Base-by-base conservation (phyloP, 2,797 vertebrate species). In the Notolabrus celidotus region DNA sequence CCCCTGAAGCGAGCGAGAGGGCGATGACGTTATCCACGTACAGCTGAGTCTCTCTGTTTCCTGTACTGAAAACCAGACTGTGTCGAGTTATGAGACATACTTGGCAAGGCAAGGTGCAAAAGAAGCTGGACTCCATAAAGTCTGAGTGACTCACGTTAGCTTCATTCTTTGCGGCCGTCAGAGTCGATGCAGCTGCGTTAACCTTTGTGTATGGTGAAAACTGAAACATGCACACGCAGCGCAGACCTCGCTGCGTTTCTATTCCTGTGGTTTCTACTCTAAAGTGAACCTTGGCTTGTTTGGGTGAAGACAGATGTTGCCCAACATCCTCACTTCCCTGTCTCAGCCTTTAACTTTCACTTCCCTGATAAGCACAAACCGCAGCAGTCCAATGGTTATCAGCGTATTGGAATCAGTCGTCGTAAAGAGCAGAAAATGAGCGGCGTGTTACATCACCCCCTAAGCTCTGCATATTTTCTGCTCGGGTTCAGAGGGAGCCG, bases 271-370 rank as follows among this genome's bases (percentile, higher is more conserved):
- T 73, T 67, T 71, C 71, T 64, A 23, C 65, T 74, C 39, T 31
- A 2, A 27, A 50, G 59, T 53, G 19, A 64, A 29, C 7, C 38
- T 45, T 61, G 64, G 77, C 72, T 84, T 81, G 71, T 78, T 67
- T n/a, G 15, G 51, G 52, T 22, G 27, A 55, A 71, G 41, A 72
- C 76, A 54, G 57, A 64, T 49, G 67, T 90, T 89, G 15, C 74
- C 29, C 34, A 73, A 88, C 25, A 29, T 36, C 54, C 23, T 50
- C 69, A 86, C 89, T 90, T 91, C 88, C 86, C 71, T 67, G 86
- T 92, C 86, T 89, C 67, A 17, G 33, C 10, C 2, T 1, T 0
- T 0, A 12, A 69, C 81, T 91, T 88, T 92, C 91, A 82, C 72
- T 92, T 92, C 91, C 61, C 29, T 5, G 17, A 31, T 50, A 6